A percentile compares a stretch with the other conserved stretches of the same genome.
Evolutionary conservation across 2,888 invertebrate genomes (phyloP).

Genomic region (Megaustenia siamemsis): DNA sequence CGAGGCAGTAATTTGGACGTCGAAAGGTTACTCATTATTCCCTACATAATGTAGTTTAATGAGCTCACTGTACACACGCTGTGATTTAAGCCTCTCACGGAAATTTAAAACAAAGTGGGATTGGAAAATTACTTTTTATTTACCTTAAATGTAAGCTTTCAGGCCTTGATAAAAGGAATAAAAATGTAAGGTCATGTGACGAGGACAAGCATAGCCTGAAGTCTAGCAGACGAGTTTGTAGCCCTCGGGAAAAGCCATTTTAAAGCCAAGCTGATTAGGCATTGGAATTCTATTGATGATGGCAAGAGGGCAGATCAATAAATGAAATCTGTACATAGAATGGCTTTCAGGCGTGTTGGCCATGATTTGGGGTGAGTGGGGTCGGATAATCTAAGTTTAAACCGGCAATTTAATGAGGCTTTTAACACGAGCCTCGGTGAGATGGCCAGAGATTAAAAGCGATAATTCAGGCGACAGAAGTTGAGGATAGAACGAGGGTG

Average conservation of each 20-base stretch:
- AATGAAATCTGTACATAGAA: not conserved
- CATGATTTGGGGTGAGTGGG: not conserved
- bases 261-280: not conserved
- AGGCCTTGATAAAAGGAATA: not conserved
- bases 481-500: too few species aligned
- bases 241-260: not conserved
- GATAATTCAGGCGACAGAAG: too few species aligned
- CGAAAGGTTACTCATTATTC: too few species aligned
- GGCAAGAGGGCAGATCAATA: not conserved
- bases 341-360: not conserved
- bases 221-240: not conserved
- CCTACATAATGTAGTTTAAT: too few species aligned
- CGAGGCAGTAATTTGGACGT: too few species aligned
- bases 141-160: not conserved
- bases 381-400: not conserved
- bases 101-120: not conserved
- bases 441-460: too few species aligned
- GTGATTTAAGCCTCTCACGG: not conserved
- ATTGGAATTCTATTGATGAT: not conserved
- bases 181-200: not conserved
- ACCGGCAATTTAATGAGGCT: not conserved
- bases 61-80: too few species aligned
- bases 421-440: too few species aligned
- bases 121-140: not conserved
- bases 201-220: not conserved